Evolutionary conservation across 2,797 vertebrate species (phyloP), one percentile per base, ranked within the genome.

Genomic region (Spondyliosoma cantharus): DNA sequence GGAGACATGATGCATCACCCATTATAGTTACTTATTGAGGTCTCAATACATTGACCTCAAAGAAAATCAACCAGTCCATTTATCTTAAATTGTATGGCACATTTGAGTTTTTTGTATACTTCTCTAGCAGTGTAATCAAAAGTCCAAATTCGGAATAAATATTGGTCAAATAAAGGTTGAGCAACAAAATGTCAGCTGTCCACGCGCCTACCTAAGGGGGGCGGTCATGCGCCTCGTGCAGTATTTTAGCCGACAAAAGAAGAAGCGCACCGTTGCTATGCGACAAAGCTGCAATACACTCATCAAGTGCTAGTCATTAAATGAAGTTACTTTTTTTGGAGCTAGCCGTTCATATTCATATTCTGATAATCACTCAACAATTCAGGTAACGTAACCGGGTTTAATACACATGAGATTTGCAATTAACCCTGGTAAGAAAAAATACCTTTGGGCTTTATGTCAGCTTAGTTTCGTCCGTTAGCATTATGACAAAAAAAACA

Each of bases 211-310:
- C 0, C 85, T 37, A 2, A 1, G 12, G 79, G 70, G 71, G 89
- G 87, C 88, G 7, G 0, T 57, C 56, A 6, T 20, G n/a, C 3
- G 1, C 37, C 5, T 6, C 7, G 13, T 13, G 9, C 12, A 0
- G 3, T 13, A 7, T 45, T 6, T 2, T 13, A 20, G 0, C 6
- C 3, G 0, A 25, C 16, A 0, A 14, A n/a, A 67, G 63, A 83
- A 76, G 80, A 84, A 87, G 65, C 64, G 8, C 0, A 8, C 20
- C 11, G 92, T 93, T 90, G 89, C 91, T 81, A 88, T 5, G 92
- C 79, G 76, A 92, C 89, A 16, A 1, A 2, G 5, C 27, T 7
- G 19, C 25, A 15, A 54, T 15, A 75, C 49, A 66, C 45, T 25
- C 0, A 50, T 11, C 1, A 37, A 15, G 12, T 22, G 48, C 32